Percentiles rank a stretch among this genome's conserved stretches.
phyloP scores from a whole-genome alignment of 2,113 vertebrate genomes.

The Tringa solitaria region DNA sequence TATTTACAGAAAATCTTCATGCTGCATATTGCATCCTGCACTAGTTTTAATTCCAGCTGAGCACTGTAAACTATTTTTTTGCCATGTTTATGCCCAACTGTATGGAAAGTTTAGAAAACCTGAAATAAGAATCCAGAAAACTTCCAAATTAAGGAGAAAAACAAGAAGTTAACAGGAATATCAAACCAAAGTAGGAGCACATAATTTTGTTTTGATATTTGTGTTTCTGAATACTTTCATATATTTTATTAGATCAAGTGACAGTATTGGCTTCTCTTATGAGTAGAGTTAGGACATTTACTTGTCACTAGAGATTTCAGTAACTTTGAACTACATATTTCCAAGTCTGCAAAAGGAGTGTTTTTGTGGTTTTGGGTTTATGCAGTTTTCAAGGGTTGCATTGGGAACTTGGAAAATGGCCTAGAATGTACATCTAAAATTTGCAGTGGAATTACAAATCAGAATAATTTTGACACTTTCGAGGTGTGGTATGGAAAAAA shows the following conservation, averaged over 20 bases:
- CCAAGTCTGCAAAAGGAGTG: neutral
- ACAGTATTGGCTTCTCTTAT: accelerated
- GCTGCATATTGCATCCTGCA: neutral
- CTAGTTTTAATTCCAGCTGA: neutral
- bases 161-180: neutral
- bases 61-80: neutral
- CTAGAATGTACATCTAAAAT: neutral
- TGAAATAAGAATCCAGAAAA: neutral
- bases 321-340: neutral
- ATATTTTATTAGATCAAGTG: neutral
- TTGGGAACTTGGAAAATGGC: neutral
- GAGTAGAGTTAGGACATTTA: neutral
- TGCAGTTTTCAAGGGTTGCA: neutral
- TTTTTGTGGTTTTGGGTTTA: neutral
- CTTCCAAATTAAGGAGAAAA: neutral
- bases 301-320: neutral
- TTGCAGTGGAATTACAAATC: neutral
- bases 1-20: neutral
- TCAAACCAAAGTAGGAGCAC: neutral
- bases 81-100: neutral
- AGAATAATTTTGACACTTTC: neutral
- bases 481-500: neutral
- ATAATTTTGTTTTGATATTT: neutral
- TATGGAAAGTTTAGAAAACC: neutral
- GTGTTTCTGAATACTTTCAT: neutral